Base-by-base conservation (phyloP, 37 sponge, comb jelly and placozoan genomes). In the Cliona cf. orientalis region DNA sequence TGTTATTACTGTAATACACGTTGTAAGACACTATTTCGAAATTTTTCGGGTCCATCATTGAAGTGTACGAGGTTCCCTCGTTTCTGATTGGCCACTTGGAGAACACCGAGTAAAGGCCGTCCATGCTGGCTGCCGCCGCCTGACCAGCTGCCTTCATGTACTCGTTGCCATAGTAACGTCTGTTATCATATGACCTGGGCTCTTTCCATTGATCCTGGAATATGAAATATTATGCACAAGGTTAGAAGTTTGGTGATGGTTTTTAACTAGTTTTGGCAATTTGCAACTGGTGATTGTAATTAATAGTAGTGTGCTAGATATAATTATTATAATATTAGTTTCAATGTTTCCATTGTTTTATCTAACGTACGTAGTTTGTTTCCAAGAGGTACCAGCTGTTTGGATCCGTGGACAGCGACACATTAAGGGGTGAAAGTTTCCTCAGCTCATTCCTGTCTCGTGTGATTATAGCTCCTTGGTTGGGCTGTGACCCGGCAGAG, bases 301-400 rank as follows among this genome's bases (percentile, higher is more conserved):
- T 14, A 19, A 49, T 9, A 14, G 14, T 49, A 19, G 53, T 49
- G 14, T 37, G 9, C 69, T 69, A 40, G 41, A 7, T 9, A 37
- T 11, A 6, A 36, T 39, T 12, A 7, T n/a, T 31, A 29, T 68
- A 49, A 45, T 43, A 31, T 25, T 3, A 5, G 42, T n/a, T 5
- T 64, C 5, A 11, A 22, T n/a, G 26, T 5, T 9, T 12, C 17
- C 53, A 49, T 49, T 14, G 14, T 49, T 9, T 9, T 49, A 14
- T 14, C 9, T 49, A 1, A 60, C 91, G 55, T 60, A 90, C 91
- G 43, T 90, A 90, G 86, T 90, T 90, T 26, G 91, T 90, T 35
- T 90, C 82, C 86, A 90, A 44, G 0, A 85, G 43, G 64, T 90
- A 90, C 91, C 91, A 90, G 59, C 43, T 63, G 67, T 80, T 22